Evolutionary conservation across 2,797 vertebrate species (phyloP).

Genomic region (Picus viridis): DNA sequence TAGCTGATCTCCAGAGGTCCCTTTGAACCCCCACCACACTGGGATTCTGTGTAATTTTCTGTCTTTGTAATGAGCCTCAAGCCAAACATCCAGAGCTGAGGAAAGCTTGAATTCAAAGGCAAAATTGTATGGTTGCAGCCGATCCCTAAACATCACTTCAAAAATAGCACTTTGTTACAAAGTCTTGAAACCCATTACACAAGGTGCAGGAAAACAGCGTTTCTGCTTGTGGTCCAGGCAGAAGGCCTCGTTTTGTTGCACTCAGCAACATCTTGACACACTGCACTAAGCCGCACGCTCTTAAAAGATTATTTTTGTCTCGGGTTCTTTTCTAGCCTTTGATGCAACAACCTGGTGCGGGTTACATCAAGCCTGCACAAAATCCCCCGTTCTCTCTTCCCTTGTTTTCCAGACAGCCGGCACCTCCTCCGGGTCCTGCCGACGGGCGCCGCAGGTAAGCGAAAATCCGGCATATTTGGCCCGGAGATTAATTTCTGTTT

Average conservation of each 20-base stretch:
- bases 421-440: slow-evolving; percentile 7
- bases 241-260: not conserved
- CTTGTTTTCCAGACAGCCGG: slow-evolving; percentile 15
- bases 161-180: not conserved
- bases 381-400: not conserved
- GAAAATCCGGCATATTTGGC: not conserved
- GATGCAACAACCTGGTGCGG: slow-evolving; percentile 37
- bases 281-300: slow-evolving; percentile 39
- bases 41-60: not conserved
- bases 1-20: too few relatives aligned
- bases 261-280: slow-evolving; percentile 48
- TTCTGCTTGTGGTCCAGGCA: not conserved
- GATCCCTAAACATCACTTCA: not conserved
- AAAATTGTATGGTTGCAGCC: not conserved
- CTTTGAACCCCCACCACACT: too few relatives aligned
- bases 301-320: slow-evolving; percentile 65
- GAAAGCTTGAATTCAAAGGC: not conserved
- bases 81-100: not conserved
- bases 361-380: slow-evolving; percentile 45
- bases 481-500: not conserved
- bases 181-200: not conserved
- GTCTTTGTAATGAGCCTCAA: fast-evolving
- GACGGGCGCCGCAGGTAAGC: slow-evolving; percentile 40
- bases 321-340: slow-evolving; percentile 36
- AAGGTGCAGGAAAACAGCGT: not conserved